A percentile compares a stretch with the other conserved stretches of the same genome.
These are phyloP conservation scores for Philotrypesis tridentata DNA, from an alignment of 1,140 invertebrate species.

Conservation along the genomic window DNA sequence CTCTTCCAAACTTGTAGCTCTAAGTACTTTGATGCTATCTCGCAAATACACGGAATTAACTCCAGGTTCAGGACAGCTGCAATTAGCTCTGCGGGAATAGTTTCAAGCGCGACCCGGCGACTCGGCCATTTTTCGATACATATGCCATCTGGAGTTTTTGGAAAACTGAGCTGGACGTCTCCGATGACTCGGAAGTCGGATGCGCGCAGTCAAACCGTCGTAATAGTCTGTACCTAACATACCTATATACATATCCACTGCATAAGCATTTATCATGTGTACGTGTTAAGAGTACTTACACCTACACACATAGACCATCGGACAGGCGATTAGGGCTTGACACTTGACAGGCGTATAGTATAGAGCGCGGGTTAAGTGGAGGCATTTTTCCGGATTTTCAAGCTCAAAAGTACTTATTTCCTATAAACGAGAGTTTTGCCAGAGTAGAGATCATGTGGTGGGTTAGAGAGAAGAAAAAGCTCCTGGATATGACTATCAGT, in stretches of 20 bases:
- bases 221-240: neutral
- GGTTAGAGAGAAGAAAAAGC: conserved; percentile 17
- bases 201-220: neutral
- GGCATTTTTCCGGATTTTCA: neutral
- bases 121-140: conserved; percentile 33
- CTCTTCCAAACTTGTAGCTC: neutral
- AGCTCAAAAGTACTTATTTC: no score
- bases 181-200: no score
- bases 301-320: neutral
- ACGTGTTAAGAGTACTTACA: no score
- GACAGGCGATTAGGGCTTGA: neutral
- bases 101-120: neutral
- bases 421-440: no score
- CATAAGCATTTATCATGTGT: neutral
- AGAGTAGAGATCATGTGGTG: conserved; percentile 7
- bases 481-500: conserved; percentile 4
- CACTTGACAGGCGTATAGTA: neutral
- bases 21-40: neutral
- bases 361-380: neutral
- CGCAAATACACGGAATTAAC: neutral
- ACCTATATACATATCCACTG: neutral
- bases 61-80: no score
- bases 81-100: neutral
- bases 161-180: neutral
- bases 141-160: conserved; percentile 45